Percentiles rank a stretch among this genome's conserved stretches.
Evolutionary conservation across 2,797 vertebrate genomes (phyloP).

Genomic region (Tamandua tetradactyla): DNA sequence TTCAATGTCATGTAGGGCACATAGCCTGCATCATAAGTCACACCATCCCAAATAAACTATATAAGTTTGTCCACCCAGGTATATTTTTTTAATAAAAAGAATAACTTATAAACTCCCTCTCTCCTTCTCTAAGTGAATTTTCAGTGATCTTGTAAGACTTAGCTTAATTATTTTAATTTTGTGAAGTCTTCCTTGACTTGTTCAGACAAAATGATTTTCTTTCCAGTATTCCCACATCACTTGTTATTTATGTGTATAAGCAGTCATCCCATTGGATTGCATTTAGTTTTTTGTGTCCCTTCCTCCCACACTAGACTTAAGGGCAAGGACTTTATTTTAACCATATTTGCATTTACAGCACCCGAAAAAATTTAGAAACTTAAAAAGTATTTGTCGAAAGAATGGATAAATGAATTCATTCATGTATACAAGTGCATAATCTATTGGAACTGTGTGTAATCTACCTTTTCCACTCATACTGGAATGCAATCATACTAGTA

Average conservation of each 20-base stretch:
- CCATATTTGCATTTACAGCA: constrained; percentile 34
- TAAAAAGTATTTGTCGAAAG: constrained; percentile 38
- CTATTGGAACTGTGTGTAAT: constrained; percentile 23
- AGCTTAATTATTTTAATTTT: not conserved
- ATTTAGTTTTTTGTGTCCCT: not conserved
- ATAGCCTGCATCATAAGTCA: not conserved
- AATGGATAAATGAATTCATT: constrained; percentile 32
- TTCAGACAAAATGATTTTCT: constrained; percentile 20
- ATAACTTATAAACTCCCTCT: not conserved
- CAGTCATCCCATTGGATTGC: not conserved
- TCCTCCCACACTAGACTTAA: not conserved
- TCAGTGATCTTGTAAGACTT: not conserved
- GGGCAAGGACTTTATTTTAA: constrained; percentile 13
- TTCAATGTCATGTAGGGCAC: not conserved
- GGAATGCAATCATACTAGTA: too few species aligned
- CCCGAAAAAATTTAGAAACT: constrained; percentile 46
- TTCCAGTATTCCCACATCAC: not conserved
- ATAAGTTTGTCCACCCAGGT: not conserved
- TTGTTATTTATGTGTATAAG: constrained; percentile 13
- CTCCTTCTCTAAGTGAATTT: not conserved
- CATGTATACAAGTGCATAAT: not conserved
- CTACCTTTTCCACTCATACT: constrained; percentile 4
- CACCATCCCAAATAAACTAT: not conserved
- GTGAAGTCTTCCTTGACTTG: constrained; percentile 14
- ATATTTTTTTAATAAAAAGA: not conserved